Percentiles rank a stretch among this genome's conserved stretches.
phyloP scores from a whole-genome alignment of 2,888 invertebrate genomes.

The Ptycholaimellus sp. region DNA sequence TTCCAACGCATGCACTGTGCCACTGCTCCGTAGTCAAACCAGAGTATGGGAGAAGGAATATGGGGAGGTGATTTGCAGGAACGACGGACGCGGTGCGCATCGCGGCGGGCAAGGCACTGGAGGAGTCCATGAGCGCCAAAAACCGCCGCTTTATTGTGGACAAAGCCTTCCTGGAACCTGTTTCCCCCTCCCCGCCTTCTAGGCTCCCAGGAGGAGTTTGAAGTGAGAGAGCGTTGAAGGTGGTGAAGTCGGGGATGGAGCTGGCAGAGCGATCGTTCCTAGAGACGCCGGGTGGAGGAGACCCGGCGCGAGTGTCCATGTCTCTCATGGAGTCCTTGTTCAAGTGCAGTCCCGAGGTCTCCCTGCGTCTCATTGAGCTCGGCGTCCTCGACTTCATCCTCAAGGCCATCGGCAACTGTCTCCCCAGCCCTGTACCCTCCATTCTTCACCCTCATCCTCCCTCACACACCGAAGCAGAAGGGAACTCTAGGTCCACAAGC shows the following conservation, averaged over 20 bases:
- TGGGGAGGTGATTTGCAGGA: too few species aligned
- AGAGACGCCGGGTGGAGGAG: too few species aligned
- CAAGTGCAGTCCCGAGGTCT: slow-evolving; percentile 8
- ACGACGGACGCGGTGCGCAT: slow-evolving; percentile 14
- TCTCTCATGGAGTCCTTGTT: slow-evolving; percentile 21
- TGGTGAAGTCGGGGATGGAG: too few species aligned
- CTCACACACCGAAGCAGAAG: neutral
- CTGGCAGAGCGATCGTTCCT: too few species aligned
- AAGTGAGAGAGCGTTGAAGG: too few species aligned
- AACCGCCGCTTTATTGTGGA: slow-evolving; percentile 20
- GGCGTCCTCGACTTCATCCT: slow-evolving; percentile 21
- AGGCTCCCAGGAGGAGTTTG: too few species aligned
- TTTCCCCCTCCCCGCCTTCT: too few species aligned
- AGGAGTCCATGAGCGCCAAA: slow-evolving; percentile 16
- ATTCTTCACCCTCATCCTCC: neutral
- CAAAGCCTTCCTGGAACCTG: slow-evolving; percentile 13
- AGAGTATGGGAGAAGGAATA: too few species aligned
- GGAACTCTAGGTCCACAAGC: slow-evolving; percentile 25
- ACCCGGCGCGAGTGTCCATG: slow-evolving; percentile 20
- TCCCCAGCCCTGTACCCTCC: neutral
- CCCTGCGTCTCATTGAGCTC: slow-evolving; percentile 17
- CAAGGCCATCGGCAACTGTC: too few species aligned
- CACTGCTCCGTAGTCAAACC: too few species aligned
- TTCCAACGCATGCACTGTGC: too few species aligned
- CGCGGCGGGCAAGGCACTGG: slow-evolving; percentile 18